Percentiles rank a stretch among this genome's conserved stretches.
Evolutionary conservation across 1,140 invertebrate species (phyloP).

Genomic region (Drosophila pandora): DNA sequence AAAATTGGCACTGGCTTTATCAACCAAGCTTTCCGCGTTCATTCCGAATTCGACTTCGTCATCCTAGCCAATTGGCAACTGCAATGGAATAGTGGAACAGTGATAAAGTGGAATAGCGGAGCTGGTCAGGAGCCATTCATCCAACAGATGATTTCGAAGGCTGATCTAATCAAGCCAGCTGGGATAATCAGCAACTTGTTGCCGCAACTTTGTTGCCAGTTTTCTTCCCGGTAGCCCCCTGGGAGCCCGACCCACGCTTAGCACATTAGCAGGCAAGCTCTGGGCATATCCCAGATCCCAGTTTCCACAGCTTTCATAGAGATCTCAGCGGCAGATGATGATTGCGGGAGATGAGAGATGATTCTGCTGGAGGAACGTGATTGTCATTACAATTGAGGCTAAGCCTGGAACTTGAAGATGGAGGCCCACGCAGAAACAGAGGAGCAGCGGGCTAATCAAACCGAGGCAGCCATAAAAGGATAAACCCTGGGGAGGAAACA

Average conservation of each 20-base stretch:
- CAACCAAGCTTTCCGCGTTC: conserved; percentile 9
- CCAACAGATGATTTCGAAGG: conserved; percentile 37
- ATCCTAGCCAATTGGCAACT: conserved; percentile 48
- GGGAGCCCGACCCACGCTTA: conserved; percentile 56
- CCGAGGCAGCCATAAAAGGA: conserved; percentile 29
- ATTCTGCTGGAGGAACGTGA: conserved; percentile 47
- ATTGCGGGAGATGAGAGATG: conserved; percentile 56
- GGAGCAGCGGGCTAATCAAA: conserved; percentile 45
- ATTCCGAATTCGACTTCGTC: conserved; percentile 53
- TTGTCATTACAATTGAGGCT: conserved; percentile 52
- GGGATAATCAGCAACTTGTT: conserved; percentile 63
- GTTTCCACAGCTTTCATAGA: conserved; percentile 7
- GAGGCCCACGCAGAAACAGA: conserved; percentile 48
- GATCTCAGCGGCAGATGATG: conserved; percentile 59
- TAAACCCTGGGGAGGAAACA: conserved; percentile 11
- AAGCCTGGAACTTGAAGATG: neutral
- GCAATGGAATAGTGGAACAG: conserved; percentile 1
- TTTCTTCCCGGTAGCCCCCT: neutral
- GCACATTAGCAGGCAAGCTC: conserved; percentile 60
- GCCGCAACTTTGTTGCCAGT: conserved; percentile 63
- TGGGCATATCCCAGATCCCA: conserved; percentile 20
- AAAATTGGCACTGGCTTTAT: conserved; percentile 33
- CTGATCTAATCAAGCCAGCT: conserved; percentile 46
- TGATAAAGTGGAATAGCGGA: conserved; percentile 32
- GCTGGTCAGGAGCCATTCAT: conserved; percentile 39